These are phyloP conservation scores for Gymnocephalus cernua DNA, from an alignment of 2,113 vertebrate genomes.

Conservation along the genomic window DNA sequence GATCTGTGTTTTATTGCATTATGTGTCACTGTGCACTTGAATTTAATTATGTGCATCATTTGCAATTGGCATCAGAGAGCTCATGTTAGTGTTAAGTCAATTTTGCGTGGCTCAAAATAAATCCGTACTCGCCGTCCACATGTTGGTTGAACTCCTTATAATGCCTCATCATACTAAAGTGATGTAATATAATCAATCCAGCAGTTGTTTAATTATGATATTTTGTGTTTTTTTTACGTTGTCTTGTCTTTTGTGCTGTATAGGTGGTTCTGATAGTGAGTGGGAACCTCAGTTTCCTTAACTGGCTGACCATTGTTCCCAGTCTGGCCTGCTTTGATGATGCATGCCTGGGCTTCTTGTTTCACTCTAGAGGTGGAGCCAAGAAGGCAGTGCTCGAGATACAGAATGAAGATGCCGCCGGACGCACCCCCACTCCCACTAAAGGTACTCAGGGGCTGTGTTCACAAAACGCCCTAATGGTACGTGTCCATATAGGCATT, in stretches of 20 bases:
- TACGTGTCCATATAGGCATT: too few relatives aligned
- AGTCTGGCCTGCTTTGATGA: conserved; percentile 95
- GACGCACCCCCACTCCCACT: conserved; percentile 20
- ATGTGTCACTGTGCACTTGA: neutral
- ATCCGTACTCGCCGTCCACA: neutral
- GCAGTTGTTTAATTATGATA: neutral
- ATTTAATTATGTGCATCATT: conserved; percentile 10
- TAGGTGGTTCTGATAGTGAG: conserved; percentile 91
- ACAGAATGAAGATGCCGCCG: conserved; percentile 58
- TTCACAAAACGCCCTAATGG: neutral
- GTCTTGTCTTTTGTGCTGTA: neutral
- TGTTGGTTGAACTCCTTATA: neutral
- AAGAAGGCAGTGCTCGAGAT: conserved; percentile 76
- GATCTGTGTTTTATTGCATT: conserved; percentile 4
- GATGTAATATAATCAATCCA: neutral
- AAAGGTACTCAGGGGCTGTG: conserved; percentile 71
- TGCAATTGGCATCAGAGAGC: neutral
- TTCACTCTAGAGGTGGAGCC: conserved; percentile 71
- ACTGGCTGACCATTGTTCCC: conserved; percentile 97
- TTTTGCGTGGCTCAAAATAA: neutral
- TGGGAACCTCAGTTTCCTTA: conserved; percentile 97
- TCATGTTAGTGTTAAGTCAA: neutral
- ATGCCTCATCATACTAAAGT: neutral
- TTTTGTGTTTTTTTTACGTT: neutral
- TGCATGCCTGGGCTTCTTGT: conserved; percentile 84